Percentiles rank a stretch among this genome's conserved stretches.
phyloP scores from a whole-genome alignment of 1,140 invertebrate species.

The Bombus waltoni region DNA sequence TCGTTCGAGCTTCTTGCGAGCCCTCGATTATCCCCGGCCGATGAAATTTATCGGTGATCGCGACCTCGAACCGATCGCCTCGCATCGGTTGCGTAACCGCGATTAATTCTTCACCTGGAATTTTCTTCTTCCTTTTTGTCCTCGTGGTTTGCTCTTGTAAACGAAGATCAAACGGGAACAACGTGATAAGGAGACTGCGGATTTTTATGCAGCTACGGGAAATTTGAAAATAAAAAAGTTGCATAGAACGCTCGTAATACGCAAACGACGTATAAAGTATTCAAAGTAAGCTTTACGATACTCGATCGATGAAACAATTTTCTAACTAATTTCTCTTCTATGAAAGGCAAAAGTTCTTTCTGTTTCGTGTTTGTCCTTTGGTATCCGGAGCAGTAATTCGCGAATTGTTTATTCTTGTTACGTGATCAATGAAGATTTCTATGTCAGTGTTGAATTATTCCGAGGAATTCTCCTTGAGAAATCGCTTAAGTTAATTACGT shows the following conservation, averaged over 20 bases:
- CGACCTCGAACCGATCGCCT: slow-evolving; percentile 40
- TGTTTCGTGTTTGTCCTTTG: background rate
- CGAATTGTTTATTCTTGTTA: background rate
- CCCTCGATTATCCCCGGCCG: slow-evolving; percentile 47
- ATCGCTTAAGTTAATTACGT: background rate
- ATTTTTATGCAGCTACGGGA: too few species aligned
- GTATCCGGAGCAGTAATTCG: background rate
- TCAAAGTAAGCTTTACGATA: too few species aligned
- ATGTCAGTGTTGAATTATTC: background rate
- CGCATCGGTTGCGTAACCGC: slow-evolving; percentile 34
- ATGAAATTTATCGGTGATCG: slow-evolving; percentile 61
- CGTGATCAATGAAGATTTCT: background rate
- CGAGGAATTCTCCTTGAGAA: background rate
- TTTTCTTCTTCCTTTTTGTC: background rate
- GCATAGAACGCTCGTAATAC: too few species aligned
- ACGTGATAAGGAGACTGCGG: background rate
- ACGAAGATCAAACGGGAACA: background rate
- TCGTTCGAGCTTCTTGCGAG: slow-evolving; percentile 20
- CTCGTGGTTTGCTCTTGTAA: background rate
- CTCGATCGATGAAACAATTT: too few species aligned
- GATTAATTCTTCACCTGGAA: background rate
- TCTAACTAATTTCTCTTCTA: too few species aligned
- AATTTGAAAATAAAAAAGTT: too few species aligned
- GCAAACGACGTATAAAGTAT: too few species aligned
- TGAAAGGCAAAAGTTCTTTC: too few species aligned